Percentiles rank a stretch among this genome's conserved stretches.
Conservation (phyloP, 2,797 vertebrate species). For the Pantherophis alleghaniensis region DNA sequence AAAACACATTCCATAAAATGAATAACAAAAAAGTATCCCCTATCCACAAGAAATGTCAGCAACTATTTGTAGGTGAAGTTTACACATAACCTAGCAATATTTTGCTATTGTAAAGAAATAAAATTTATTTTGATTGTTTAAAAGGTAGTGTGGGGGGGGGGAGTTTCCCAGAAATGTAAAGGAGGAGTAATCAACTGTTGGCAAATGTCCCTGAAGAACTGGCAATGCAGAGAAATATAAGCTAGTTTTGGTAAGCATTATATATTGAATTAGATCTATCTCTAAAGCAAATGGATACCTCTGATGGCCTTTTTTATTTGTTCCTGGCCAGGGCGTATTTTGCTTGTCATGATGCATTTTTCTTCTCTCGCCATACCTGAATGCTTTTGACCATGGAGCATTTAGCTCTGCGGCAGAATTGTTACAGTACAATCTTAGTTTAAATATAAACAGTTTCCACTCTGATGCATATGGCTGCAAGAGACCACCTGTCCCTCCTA, state of each 20-base stretch:
- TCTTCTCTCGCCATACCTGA: background rate
- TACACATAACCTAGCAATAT: background rate
- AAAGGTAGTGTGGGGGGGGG: background rate
- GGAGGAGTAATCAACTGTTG: background rate
- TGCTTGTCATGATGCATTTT: background rate
- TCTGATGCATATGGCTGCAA: background rate
- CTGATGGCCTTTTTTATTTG: background rate
- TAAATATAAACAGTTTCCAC: slow-evolving; percentile 24
- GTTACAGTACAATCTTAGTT: slow-evolving; percentile 12
- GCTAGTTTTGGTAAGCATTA: background rate
- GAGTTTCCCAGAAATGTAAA: background rate
- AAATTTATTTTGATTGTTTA: background rate
- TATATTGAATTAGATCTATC: background rate
- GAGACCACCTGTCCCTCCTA: slow-evolving; percentile 27
- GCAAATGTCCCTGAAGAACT: background rate
- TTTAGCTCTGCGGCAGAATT: slow-evolving; percentile 2
- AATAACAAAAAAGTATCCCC: background rate
- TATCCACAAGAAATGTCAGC: background rate
- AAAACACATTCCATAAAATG: background rate
- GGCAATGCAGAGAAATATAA: background rate
- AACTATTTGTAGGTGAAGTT: background rate
- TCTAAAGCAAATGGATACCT: background rate
- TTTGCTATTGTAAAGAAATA: background rate
- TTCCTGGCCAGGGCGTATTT: background rate
- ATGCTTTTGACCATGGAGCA: background rate